Evolutionary conservation across 2,797 vertebrate genomes (phyloP).

Genomic region (Premnoplex brunnescens): DNA sequence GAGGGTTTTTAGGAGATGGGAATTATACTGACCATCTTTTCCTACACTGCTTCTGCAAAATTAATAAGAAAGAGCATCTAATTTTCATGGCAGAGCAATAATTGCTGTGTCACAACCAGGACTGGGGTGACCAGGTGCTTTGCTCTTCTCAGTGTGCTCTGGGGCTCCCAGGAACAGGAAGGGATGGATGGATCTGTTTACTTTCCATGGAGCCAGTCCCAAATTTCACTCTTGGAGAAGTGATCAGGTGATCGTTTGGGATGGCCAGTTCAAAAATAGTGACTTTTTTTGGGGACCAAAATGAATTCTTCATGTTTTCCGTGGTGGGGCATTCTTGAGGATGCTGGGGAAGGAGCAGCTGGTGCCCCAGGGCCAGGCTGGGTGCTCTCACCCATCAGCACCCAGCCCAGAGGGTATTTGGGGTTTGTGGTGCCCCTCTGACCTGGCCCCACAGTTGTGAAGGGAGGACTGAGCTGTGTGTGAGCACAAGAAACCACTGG

Average conservation of each 20-base stretch:
- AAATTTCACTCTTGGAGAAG: rapidly evolving
- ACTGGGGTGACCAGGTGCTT: background rate
- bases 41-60: rapidly evolving
- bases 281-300: background rate
- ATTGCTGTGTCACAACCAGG: rapidly evolving
- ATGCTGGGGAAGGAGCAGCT: background rate
- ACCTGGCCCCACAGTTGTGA: rapidly evolving
- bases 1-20: background rate
- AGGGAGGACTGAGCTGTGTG: background rate
- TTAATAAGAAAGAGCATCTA: rapidly evolving
- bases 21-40: rapidly evolving
- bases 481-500: background rate
- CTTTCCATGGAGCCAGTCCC: rapidly evolving
- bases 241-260: background rate
- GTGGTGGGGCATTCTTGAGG: rapidly evolving
- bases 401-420: background rate
- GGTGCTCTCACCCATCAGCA: too few species aligned
- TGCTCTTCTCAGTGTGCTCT: rapidly evolving
- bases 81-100: rapidly evolving
- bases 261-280: rapidly evolving
- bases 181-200: rapidly evolving
- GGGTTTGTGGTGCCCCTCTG: background rate
- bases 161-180: background rate
- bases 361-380: background rate
- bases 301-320: rapidly evolving